Evolutionary conservation across 1,140 invertebrate genomes (phyloP).

Genomic region (Eurosta solidaginis): DNA sequence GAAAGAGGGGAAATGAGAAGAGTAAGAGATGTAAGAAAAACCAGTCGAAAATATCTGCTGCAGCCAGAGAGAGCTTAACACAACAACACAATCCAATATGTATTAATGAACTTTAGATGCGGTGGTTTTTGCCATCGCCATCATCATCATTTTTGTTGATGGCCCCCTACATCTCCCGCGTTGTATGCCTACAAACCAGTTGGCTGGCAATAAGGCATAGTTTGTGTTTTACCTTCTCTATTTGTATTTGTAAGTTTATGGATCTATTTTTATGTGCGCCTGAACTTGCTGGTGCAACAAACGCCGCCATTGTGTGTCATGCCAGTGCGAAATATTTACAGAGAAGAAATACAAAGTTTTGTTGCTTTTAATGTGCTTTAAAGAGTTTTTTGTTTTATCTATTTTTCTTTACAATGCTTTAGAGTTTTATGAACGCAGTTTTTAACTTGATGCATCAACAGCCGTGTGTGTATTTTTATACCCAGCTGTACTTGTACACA

Average conservation of each 20-base stretch:
- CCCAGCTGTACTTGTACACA: not conserved
- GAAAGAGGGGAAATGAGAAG: not conserved
- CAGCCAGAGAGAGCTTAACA: too few species aligned
- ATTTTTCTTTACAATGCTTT: not conserved
- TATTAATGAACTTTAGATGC: conserved; percentile 30
- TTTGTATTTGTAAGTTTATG: not conserved
- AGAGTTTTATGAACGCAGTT: not conserved
- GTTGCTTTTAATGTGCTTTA: not conserved
- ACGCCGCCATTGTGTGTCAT: conserved; percentile 17
- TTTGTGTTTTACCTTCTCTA: not conserved
- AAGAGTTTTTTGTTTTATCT: not conserved
- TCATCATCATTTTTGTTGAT: too few species aligned
- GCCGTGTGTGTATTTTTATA: not conserved
- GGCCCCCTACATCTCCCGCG: not conserved
- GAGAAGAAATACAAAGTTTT: not conserved
- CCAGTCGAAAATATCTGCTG: not conserved
- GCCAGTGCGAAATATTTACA: not conserved
- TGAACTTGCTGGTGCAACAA: conserved; percentile 27
- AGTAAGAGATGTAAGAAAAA: not conserved
- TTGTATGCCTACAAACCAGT: not conserved
- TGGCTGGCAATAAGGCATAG: not conserved
- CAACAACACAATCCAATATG: not conserved
- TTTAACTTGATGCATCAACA: not conserved
- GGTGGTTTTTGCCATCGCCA: not conserved
- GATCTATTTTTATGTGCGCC: conserved; percentile 32